These are phyloP conservation scores for Lepus oiostolus DNA, from an alignment of 2,797 vertebrate genomes.

Conservation along the genomic window DNA sequence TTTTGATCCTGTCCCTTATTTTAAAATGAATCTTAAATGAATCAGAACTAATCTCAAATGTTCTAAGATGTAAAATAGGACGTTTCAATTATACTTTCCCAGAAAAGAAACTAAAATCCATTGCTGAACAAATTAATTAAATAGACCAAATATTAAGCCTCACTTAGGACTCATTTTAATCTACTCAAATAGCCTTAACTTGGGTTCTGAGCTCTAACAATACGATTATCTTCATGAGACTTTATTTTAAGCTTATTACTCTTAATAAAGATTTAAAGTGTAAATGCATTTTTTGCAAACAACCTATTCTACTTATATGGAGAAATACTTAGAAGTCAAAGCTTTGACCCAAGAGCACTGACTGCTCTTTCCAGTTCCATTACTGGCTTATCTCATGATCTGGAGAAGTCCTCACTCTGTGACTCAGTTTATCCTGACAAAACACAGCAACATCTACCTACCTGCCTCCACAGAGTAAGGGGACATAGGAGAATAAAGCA, in stretches of 20 bases:
- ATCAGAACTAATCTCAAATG: slow-evolving; percentile 14
- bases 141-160: slow-evolving; percentile 64
- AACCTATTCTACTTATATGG: neutral
- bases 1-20: slow-evolving; percentile 22
- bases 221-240: slow-evolving; percentile 59
- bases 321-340: slow-evolving; percentile 63
- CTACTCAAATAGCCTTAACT: slow-evolving; percentile 61
- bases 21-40: slow-evolving; percentile 18
- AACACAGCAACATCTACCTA: neutral
- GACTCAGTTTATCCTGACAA: slow-evolving; percentile 49
- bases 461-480: neutral
- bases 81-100: slow-evolving; percentile 56
- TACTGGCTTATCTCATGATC: neutral
- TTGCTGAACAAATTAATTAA: slow-evolving; percentile 69
- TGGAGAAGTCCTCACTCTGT: neutral
- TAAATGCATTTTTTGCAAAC: slow-evolving; percentile 62
- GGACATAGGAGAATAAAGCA: neutral
- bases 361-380: slow-evolving; percentile 35
- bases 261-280: slow-evolving; percentile 72
- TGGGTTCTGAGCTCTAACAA: slow-evolving; percentile 65
- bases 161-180: slow-evolving; percentile 61
- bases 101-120: slow-evolving; percentile 60
- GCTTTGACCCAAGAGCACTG: slow-evolving; percentile 23
- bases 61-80: neutral
- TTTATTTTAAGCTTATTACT: slow-evolving; percentile 76